Base-by-base conservation (phyloP, 2,113 vertebrate genomes). In the Chiloscyllium plagiosum region DNA sequence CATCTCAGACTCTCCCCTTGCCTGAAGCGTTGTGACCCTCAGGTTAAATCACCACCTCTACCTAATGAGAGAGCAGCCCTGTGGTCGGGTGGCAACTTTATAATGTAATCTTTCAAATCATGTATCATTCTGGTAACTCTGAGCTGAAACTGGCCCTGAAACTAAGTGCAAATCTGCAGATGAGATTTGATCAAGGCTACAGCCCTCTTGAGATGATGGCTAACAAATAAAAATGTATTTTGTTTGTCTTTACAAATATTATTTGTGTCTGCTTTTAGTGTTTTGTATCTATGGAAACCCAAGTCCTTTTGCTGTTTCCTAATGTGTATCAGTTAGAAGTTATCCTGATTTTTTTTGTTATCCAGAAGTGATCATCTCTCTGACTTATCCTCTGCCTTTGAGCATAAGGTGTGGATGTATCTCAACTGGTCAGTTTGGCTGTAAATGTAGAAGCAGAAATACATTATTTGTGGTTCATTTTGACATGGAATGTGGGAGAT, bases 381-480 rank as follows among this genome's bases (percentile, higher is more conserved):
- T 93, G 61, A 68, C 56, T 61, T n/a, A 29, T 8, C 29, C 24
- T 90, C 52, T 90, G 80, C 33, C 52, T 90, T 90, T 90, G 50
- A 93, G 37, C 22, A 37, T 37, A 22, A 66, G 33, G n/a, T n/a
- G 29, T 93, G 61, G 56, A 15, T 37, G 37, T 33, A 93, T 42
- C 89, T 93, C 89, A 92, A 37, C 33, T 92, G 29, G 56, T 92
- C 56, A 66, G n/a, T 66, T 93, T 93, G 61, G 89, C 66, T 93
- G 22, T 66, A 33, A 19, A 37, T 5, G 1, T 42, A 93, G 19
- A 3, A 37, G 20, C 61, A 93, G 61, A 19, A 68, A 93, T 68
- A 56, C 37, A 83, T 17, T n/a, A 42, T 37, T 89, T 26, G 61
- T 65, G 17, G 12, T 92, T 37, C n/a, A 47, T 65, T 33, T 93